Conservation (phyloP, 1,140 invertebrate species). For the Tetragnatha versicolor region DNA sequence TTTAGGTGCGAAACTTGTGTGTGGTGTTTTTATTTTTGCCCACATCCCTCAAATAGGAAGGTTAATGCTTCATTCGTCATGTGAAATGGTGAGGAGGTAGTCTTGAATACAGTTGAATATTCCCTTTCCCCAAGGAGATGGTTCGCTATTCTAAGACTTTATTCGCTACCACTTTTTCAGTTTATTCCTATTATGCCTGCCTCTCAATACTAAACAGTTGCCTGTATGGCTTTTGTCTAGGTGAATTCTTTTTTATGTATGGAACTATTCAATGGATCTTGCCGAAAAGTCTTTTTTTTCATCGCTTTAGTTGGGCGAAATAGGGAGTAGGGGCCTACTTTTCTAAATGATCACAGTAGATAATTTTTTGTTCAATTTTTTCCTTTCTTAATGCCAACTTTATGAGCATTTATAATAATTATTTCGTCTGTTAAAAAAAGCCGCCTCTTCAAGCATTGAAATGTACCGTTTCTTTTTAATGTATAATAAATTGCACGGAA, state of each 20-base stretch:
- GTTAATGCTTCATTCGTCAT: conserved; percentile 46
- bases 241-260: conserved; percentile 3
- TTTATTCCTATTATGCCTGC: conserved; percentile 22
- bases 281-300: neutral
- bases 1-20: conserved; percentile 8
- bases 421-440: neutral
- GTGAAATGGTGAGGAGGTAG: conserved; percentile 2
- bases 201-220: conserved; percentile 31
- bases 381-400: neutral
- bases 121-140: conserved; percentile 23
- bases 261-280: conserved; percentile 1
- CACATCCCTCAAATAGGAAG: conserved; percentile 20
- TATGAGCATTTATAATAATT: conserved; percentile 29
- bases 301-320: too few relatives aligned
- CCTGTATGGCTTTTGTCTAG: conserved; percentile 42
- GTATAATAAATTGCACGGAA: conserved; percentile 16
- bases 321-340: too few relatives aligned
- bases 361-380: too few relatives aligned
- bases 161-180: neutral
- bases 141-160: conserved; percentile 1
- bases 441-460: neutral
- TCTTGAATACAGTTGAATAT: conserved; percentile 22
- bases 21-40: conserved; percentile 32
- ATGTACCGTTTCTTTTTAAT: conserved; percentile 14
- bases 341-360: too few relatives aligned